Conservation (phyloP, 2,113 vertebrate species). For the Nettapus auritus region DNA sequence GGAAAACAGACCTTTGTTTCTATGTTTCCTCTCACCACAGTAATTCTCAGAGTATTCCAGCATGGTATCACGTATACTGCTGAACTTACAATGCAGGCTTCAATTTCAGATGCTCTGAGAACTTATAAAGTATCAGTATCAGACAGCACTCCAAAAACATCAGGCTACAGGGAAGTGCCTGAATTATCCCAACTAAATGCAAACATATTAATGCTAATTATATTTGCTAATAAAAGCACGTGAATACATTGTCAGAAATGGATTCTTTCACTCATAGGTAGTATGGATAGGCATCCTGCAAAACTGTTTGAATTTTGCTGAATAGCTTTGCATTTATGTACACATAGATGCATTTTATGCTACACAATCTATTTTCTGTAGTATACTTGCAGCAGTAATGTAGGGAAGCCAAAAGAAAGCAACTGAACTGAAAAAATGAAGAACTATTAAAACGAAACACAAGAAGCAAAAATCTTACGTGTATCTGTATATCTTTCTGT, state of each 20-base stretch:
- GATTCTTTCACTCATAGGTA: background rate
- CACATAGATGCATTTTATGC: background rate
- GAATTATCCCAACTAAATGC: background rate
- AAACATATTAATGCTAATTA: background rate
- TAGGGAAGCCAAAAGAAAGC: background rate
- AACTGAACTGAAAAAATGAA: background rate
- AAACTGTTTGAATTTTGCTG: background rate
- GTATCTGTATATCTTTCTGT: background rate
- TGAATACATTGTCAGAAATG: background rate
- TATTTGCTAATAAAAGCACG: background rate
- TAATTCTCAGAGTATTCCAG: background rate
- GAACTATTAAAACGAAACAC: background rate
- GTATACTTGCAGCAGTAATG: background rate
- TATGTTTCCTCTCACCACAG: background rate
- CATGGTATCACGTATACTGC: background rate
- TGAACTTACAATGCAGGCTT: background rate
- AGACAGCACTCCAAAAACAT: background rate
- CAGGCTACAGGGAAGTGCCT: background rate
- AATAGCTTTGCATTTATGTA: background rate
- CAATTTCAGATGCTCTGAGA: background rate
- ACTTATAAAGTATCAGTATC: background rate
- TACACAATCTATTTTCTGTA: background rate
- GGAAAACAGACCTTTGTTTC: background rate
- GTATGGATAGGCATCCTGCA: rapidly evolving
- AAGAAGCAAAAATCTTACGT: background rate